These are phyloP conservation scores for Drosophila koepferae DNA, from an alignment of 2,888 invertebrate genomes.

Conservation along the genomic window DNA sequence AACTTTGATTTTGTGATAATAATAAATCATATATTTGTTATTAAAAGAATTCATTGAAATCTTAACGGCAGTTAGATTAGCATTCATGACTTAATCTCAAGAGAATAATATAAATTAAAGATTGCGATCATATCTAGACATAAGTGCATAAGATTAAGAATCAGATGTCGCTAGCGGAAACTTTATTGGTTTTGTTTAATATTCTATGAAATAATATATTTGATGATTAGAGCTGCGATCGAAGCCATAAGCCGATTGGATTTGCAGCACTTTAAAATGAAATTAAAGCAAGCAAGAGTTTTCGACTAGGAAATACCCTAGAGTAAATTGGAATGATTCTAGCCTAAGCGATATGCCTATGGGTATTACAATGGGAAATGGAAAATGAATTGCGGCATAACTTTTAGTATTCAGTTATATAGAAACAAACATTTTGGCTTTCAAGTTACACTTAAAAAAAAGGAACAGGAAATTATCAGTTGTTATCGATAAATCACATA, in stretches of 20 bases:
- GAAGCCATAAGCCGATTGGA: not conserved
- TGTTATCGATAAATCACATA: too few relatives aligned
- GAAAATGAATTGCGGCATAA: too few relatives aligned
- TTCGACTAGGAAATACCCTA: too few relatives aligned
- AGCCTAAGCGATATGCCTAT: too few relatives aligned
- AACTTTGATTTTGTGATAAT: not conserved
- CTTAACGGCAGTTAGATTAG: not conserved
- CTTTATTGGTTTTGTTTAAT: not conserved
- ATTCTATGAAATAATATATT: not conserved
- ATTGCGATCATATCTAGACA: constrained; percentile 2
- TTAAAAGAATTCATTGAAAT: not conserved
- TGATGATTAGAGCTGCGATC: not conserved
- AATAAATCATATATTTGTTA: not conserved
- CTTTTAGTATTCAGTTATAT: too few relatives aligned
- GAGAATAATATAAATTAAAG: not conserved
- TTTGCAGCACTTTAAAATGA: not conserved
- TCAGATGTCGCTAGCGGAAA: not conserved
- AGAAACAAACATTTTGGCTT: too few relatives aligned
- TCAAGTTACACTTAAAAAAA: too few relatives aligned
- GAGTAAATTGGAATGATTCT: too few relatives aligned
- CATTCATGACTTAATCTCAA: constrained; percentile 3
- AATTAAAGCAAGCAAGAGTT: too few relatives aligned
- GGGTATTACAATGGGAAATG: too few relatives aligned
- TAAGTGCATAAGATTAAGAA: not conserved
- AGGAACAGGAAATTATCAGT: too few relatives aligned